These are phyloP conservation scores for Lasaia peninsularis DNA, from an alignment of 1,140 invertebrate species.

Conservation along the genomic window DNA sequence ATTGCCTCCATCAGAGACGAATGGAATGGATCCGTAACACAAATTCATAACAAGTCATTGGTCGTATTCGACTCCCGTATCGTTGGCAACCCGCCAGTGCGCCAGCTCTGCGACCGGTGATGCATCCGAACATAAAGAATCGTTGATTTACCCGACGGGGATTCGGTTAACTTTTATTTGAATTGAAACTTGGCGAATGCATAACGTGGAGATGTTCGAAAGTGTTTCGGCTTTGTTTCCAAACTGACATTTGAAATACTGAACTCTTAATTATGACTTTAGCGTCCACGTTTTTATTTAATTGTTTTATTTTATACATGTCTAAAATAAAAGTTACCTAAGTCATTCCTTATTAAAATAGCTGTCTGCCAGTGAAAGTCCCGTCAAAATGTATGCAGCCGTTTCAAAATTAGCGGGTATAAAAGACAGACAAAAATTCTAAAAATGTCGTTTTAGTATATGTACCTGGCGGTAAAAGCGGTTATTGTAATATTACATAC, in stretches of 20 bases:
- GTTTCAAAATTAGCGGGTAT: too few relatives aligned
- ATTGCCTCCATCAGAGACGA: conserved; percentile 8
- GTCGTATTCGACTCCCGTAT: background rate
- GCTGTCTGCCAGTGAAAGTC: too few relatives aligned
- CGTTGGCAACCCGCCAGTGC: conserved; percentile 4
- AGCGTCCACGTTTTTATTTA: too few relatives aligned
- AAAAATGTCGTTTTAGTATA: too few relatives aligned
- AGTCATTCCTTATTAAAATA: too few relatives aligned
- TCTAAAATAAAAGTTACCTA: too few relatives aligned
- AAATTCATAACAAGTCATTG: conserved; percentile 15
- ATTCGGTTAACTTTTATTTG: conserved; percentile 14
- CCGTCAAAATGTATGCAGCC: too few relatives aligned
- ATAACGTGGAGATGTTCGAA: background rate
- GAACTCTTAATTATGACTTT: too few relatives aligned
- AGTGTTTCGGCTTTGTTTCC: background rate
- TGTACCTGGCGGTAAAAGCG: too few relatives aligned
- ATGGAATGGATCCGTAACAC: conserved; percentile 11
- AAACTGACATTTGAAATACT: background rate
- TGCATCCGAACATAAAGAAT: conserved; percentile 17
- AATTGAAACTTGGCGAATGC: conserved; percentile 10
- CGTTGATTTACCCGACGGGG: conserved; percentile 17
- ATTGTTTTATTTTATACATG: too few relatives aligned
- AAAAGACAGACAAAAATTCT: too few relatives aligned
- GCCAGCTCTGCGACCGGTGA: background rate
- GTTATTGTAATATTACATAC: too few relatives aligned